These are phyloP conservation scores for Tonatia bakeri DNA, from an alignment of 2,113 vertebrate species.

Conservation along the genomic window DNA sequence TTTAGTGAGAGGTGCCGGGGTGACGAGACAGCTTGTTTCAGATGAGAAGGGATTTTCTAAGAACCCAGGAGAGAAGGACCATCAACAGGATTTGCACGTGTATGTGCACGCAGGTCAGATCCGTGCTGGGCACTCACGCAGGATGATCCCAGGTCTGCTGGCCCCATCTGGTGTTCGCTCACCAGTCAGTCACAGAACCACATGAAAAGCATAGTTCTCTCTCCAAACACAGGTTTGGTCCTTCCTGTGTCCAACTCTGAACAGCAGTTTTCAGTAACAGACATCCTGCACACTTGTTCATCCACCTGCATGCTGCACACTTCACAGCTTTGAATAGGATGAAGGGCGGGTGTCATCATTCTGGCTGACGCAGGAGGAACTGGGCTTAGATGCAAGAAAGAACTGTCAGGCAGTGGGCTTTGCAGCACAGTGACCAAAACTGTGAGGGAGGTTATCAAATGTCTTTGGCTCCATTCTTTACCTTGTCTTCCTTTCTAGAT, in stretches of 20 bases:
- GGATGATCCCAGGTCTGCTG: slow-evolving; percentile 2
- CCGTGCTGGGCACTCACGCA: fast-evolving
- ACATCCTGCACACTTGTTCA: neutral
- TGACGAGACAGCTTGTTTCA: slow-evolving; percentile 65
- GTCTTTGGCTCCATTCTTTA: neutral
- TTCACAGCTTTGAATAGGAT: neutral
- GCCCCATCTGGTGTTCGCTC: slow-evolving; percentile 63
- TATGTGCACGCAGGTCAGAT: neutral
- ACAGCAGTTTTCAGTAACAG: neutral
- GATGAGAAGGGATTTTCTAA: slow-evolving; percentile 45
- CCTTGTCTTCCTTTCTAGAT: neutral
- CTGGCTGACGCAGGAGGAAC: neutral
- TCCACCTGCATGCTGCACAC: neutral
- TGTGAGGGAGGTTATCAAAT: neutral
- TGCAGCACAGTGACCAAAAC: neutral
- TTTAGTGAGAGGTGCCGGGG: slow-evolving; percentile 64
- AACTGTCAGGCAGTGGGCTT: neutral
- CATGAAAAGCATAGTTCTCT: neutral
- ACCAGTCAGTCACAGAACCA: neutral
- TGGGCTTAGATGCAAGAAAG: neutral
- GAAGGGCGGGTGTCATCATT: neutral
- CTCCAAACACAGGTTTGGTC: neutral
- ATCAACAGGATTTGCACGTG: neutral
- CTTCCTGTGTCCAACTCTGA: neutral
- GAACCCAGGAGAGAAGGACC: neutral